These are phyloP conservation scores for Trochalopteron elliotii DNA, from an alignment of 2,113 vertebrate species.

Conservation along the genomic window DNA sequence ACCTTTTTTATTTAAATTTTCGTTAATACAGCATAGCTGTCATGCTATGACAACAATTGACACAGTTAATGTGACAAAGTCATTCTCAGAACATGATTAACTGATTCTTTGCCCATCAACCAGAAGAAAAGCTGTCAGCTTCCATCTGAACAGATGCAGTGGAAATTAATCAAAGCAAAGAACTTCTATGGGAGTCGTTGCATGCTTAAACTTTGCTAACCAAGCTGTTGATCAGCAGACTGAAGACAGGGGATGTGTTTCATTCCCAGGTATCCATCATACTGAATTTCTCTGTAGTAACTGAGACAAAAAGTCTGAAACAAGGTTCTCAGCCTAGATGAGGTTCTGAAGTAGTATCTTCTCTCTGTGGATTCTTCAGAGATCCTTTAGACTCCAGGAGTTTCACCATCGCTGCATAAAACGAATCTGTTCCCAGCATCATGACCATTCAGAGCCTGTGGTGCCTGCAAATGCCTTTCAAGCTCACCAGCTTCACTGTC, in stretches of 20 bases:
- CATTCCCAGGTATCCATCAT: not conserved
- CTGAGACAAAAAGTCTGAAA: not conserved
- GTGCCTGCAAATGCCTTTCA: not conserved
- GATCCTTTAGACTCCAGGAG: not conserved
- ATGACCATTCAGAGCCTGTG: not conserved
- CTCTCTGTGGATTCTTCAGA: not conserved
- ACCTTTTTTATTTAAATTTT: not conserved
- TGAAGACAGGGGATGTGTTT: not conserved
- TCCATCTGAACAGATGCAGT: not conserved
- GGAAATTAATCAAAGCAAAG: not conserved
- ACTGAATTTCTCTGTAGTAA: not conserved
- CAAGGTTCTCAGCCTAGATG: not conserved
- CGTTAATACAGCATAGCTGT: not conserved
- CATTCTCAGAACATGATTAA: not conserved
- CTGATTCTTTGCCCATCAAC: not conserved
- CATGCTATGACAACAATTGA: not conserved
- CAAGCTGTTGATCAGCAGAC: not conserved
- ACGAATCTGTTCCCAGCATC: not conserved
- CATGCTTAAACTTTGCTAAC: not conserved
- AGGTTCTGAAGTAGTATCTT: not conserved
- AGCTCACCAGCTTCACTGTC: not conserved
- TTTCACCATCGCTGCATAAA: not conserved
- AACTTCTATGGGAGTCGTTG: not conserved
- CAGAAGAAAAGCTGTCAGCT: not conserved
- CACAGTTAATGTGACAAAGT: not conserved